phyloP scores from a whole-genome alignment of 2,888 invertebrate species.

The Drosophila paranaensis region DNA sequence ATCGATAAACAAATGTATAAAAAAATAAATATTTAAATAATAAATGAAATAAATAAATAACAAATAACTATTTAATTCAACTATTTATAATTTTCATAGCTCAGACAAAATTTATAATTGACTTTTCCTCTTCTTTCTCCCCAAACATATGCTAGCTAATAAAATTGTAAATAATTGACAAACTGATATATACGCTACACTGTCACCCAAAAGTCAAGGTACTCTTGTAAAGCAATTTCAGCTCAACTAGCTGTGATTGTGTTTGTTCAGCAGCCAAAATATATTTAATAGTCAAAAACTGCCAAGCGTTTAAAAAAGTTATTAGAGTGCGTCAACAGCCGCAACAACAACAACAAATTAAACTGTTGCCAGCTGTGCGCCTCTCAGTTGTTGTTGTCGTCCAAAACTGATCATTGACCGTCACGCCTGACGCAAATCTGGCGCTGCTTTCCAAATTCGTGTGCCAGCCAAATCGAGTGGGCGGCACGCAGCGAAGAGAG shows the following conservation, averaged over 20 bases:
- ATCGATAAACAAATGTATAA: too few relatives aligned
- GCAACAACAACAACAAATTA: conserved; percentile 23
- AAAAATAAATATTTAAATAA: too few relatives aligned
- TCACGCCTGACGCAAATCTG: conserved; percentile 73
- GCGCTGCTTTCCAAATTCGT: conserved; percentile 73
- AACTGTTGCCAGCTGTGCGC: conserved; percentile 44
- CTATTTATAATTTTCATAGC: too few relatives aligned
- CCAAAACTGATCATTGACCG: conserved; percentile 77
- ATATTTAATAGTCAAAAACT: conserved; percentile 57
- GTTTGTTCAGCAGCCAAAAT: conserved; percentile 48
- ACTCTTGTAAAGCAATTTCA: not conserved
- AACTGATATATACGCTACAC: not conserved
- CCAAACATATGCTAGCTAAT: not conserved
- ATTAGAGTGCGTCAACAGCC: conserved; percentile 73
- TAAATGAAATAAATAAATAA: too few relatives aligned
- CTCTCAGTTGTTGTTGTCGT: conserved; percentile 18
- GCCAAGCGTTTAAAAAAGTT: conserved; percentile 69
- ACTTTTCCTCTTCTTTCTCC: not conserved
- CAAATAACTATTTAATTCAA: too few relatives aligned
- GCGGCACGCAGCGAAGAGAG: conserved; percentile 18
- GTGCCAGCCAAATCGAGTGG: conserved; percentile 65
- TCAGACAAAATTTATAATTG: too few relatives aligned
- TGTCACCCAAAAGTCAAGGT: not conserved
- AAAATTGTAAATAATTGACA: not conserved
- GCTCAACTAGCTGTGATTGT: conserved; percentile 26